Evolutionary conservation across 2,113 vertebrate genomes (phyloP).

Genomic region (Salvator merianae): DNA sequence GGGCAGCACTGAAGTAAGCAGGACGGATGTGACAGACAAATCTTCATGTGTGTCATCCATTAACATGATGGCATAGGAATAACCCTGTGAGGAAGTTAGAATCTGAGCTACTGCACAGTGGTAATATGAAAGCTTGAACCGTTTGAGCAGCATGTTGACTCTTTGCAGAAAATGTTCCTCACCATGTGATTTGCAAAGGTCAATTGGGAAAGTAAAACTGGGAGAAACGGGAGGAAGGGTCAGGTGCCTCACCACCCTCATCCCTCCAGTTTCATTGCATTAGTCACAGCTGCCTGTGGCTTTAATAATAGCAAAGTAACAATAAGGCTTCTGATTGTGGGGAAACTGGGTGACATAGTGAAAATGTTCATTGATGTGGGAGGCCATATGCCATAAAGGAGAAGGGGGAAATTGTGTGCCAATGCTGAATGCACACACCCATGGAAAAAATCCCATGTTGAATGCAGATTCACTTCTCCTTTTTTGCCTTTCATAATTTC

Average conservation of each 20-base stretch:
- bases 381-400: neutral
- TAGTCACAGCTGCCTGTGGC: too few species aligned
- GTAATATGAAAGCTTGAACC: neutral
- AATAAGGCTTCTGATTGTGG: too few species aligned
- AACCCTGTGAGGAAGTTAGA: neutral
- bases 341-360: neutral
- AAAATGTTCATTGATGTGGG: neutral
- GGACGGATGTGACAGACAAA: neutral
- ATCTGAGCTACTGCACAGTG: neutral
- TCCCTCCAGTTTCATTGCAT: too few species aligned
- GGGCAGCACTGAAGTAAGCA: neutral
- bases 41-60: neutral
- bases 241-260: too few species aligned
- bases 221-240: too few species aligned
- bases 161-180: constrained; percentile 42
- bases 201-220: too few species aligned
- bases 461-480: neutral
- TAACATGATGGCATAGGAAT: neutral
- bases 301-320: too few species aligned
- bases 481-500: neutral
- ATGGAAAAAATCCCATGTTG: neutral
- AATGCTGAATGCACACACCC: neutral
- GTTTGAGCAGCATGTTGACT: constrained; percentile 36
- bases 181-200: constrained; percentile 22
- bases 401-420: neutral